Evolutionary conservation across 1,140 invertebrate genomes (phyloP).

Genomic region (Camponotus pennsylvanicus): DNA sequence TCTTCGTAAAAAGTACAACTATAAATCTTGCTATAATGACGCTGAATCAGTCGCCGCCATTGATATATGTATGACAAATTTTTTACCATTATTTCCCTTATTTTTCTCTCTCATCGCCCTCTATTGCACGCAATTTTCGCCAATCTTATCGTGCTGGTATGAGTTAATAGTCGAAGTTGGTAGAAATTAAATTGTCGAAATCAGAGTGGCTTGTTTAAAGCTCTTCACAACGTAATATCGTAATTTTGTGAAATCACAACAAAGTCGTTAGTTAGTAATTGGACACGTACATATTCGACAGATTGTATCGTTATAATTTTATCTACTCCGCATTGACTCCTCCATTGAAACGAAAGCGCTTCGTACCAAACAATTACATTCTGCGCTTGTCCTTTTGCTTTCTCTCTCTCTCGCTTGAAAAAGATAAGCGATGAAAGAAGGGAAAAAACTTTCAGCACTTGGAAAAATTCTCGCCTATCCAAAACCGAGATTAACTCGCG

Average conservation of each 20-base stretch:
- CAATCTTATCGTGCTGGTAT: background rate
- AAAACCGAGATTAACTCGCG: slow-evolving; percentile 62
- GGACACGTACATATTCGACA: background rate
- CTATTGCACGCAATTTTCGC: background rate
- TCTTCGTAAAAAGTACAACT: background rate
- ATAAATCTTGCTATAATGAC: slow-evolving; percentile 48
- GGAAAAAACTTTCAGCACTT: slow-evolving; percentile 50
- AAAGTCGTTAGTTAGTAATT: slow-evolving; percentile 44
- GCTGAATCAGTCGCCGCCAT: background rate
- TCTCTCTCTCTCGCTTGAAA: background rate
- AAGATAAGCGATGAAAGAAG: slow-evolving; percentile 49
- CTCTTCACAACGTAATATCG: background rate
- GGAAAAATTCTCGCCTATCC: slow-evolving; percentile 61
- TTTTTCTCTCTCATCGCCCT: background rate
- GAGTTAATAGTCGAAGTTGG: background rate
- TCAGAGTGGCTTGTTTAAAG: slow-evolving; percentile 17
- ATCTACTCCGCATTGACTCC: slow-evolving; percentile 35
- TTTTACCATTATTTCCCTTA: slow-evolving; percentile 5
- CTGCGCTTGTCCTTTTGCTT: background rate
- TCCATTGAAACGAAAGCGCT: background rate
- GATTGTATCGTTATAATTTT: slow-evolving; percentile 52
- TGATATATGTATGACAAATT: slow-evolving; percentile 18
- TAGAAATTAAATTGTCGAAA: slow-evolving; percentile 25
- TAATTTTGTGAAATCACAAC: slow-evolving; percentile 24
- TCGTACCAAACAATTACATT: slow-evolving; percentile 13